Evolutionary conservation across 2,113 vertebrate genomes (phyloP).

Genomic region (Phaethornis superciliosus): DNA sequence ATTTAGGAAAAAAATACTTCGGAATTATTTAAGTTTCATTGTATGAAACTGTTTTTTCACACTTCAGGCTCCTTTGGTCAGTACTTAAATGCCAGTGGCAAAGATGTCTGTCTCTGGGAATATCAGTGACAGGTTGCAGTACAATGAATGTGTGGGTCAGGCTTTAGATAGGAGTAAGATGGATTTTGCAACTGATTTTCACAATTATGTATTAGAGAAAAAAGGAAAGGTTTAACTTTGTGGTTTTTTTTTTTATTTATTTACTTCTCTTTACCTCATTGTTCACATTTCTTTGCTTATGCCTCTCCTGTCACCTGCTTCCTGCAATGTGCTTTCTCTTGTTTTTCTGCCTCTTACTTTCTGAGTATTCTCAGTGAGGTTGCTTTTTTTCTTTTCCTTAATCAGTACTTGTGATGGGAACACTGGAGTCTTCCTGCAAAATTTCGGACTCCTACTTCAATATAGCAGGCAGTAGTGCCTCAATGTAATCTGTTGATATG

Average conservation of each 20-base stretch:
- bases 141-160: fast-evolving
- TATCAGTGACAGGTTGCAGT: background rate
- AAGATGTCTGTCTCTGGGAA: background rate
- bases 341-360: background rate
- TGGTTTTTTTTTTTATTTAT: background rate
- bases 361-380: background rate
- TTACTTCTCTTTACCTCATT: background rate
- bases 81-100: background rate
- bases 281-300: background rate
- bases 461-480: background rate
- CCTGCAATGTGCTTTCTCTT: background rate
- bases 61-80: background rate
- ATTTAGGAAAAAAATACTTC: background rate
- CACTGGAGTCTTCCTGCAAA: background rate
- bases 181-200: background rate
- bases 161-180: background rate
- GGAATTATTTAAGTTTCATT: background rate
- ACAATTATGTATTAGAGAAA: background rate
- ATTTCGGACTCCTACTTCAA: background rate
- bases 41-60: background rate
- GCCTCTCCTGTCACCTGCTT: background rate
- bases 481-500: background rate
- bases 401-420: background rate
- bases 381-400: background rate
- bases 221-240: background rate